Base-by-base conservation (phyloP, 2,888 invertebrate species). In the Muschampia plurimacula region DNA sequence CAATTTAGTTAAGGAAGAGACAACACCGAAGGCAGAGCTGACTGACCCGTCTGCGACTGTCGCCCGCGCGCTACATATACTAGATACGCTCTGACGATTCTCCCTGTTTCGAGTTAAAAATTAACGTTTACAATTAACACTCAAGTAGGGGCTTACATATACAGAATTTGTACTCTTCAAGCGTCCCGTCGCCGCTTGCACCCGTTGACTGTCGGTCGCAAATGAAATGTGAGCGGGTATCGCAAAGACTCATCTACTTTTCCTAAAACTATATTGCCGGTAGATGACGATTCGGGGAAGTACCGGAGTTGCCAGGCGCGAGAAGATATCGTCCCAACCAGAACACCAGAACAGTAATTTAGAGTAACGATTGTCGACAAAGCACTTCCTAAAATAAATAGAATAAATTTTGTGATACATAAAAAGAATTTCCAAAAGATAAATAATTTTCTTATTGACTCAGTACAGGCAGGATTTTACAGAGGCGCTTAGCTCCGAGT, bases 151-250 rank as follows among this genome's bases (percentile, higher is more conserved):
- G 95, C 95, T 95, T 95, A 95, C 22, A 22, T 22, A 22, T 95
- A 96, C 95, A 95, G 96, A 96, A 96, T 96, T 96, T 96, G 96
- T 96, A 96, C 96, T 96, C 95, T 96, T 95, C 79, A 84, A 89
- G 89, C 89, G 89, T 92, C 87, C 89, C 89, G 88, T 88, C 90
- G 92, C 88, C 89, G 87, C 87, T 86, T 84, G 85, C 86, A 79
- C 78, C 75, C 79, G 75, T 77, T 72, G 74, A 79, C 78, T 75
- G 75, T 75, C 72, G 79, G 77, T 22, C 22, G 22, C 22, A 74
- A 79, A 79, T 72, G 74, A 79, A 77, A 78, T 76, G 65, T 72
- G 74, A 77, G 75, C 73, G 77, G 57, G 74, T 63, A 67, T 72
- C 59, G 64, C 68, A 63, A 52, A 49, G 22, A 22, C 71, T 12